Percentiles rank a stretch among this genome's conserved stretches.
These are phyloP conservation scores for Autographa gamma DNA, from an alignment of 2,888 invertebrate species.

Conservation along the genomic window DNA sequence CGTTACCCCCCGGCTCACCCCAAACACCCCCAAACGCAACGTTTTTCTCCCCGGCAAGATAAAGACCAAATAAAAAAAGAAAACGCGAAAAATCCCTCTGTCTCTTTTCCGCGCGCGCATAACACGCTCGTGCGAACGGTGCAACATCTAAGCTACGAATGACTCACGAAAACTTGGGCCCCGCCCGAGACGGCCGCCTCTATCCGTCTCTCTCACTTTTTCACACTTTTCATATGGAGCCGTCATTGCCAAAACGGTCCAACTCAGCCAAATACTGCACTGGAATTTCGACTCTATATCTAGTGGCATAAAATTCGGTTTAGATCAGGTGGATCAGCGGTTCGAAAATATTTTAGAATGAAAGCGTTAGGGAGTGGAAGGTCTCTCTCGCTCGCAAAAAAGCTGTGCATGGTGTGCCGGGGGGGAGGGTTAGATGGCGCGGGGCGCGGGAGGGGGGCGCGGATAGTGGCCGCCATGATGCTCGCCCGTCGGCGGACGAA, in stretches of 20 bases:
- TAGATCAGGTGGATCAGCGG: constrained; percentile 46
- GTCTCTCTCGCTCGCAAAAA: constrained; percentile 89
- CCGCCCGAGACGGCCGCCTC: constrained; percentile 88
- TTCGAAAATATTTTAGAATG: constrained; percentile 88
- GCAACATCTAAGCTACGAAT: constrained; percentile 86
- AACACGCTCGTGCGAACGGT: constrained; percentile 74
- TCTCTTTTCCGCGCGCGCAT: constrained; percentile 73
- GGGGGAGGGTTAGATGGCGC: constrained; percentile 72
- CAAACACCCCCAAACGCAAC: constrained; percentile 78
- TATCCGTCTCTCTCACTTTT: constrained; percentile 89
- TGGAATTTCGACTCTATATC: constrained; percentile 53
- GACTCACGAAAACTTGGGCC: constrained; percentile 88
- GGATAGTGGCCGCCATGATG: constrained; percentile 84
- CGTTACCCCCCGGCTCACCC: constrained; percentile 69
- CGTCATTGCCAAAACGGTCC: constrained; percentile 55
- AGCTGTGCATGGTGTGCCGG: constrained; percentile 75
- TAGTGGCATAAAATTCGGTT: constrained; percentile 12
- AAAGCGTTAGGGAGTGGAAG: constrained; percentile 84
- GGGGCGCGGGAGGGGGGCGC: constrained; percentile 58
- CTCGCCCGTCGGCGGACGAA: constrained; percentile 81
- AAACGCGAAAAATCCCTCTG: constrained; percentile 86
- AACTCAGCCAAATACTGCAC: constrained; percentile 31
- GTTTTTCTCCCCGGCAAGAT: constrained; percentile 86
- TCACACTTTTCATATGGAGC: constrained; percentile 86
- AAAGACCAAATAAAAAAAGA: constrained; percentile 89